Base-by-base conservation (phyloP, 2,797 vertebrate species). In the Hemibagrus guttatus region DNA sequence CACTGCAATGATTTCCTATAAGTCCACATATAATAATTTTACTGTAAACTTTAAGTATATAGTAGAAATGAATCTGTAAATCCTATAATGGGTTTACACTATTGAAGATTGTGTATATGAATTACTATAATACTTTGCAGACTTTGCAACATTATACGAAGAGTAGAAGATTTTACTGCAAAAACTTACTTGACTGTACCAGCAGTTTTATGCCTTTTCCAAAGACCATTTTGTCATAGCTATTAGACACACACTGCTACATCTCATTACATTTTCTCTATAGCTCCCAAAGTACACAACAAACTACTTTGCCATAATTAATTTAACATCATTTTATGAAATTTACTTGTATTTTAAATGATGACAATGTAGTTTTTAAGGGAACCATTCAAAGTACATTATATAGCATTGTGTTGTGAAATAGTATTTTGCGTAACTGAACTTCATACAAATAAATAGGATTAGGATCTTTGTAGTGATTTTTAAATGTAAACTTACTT, bases 401-500 rank as follows among this genome's bases (percentile, higher is more conserved):
- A 52, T n/a, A 75, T 3, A 54, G 12, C 14, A 54, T 72, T 19
- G 42, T 49, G 1, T 14, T 49, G 19, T 14, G 13, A 31, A 31
- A 17, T 17, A 68, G 3, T 23, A 46, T 42, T 39, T 72, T 46
- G 19, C 8, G 23, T 26, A 69, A 35, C 64, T 66, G 59, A 64
- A 23, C 1, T 31, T 31, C 5, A 35, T 68, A 4, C 12, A 66
- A 14, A 31, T 72, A 72, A 46, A 23, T 26, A 26, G 9, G 1
- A n/a, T 76, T 54, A 39, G 16, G 0, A 39, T 49, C 16, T 59
- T 3, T 9, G 26, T 66, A 66, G 63, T 28, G n/a, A 49, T 49
- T 49, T 66, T 28, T 35, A 19, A 31, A 52, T 13, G 13, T 6
- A 79, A 89, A 93, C 93, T 93, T 89, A 92, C 92, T 90, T 88